These are phyloP conservation scores for Telmatochromis sp. DNA, from an alignment of 2,113 vertebrate genomes.

Conservation along the genomic window DNA sequence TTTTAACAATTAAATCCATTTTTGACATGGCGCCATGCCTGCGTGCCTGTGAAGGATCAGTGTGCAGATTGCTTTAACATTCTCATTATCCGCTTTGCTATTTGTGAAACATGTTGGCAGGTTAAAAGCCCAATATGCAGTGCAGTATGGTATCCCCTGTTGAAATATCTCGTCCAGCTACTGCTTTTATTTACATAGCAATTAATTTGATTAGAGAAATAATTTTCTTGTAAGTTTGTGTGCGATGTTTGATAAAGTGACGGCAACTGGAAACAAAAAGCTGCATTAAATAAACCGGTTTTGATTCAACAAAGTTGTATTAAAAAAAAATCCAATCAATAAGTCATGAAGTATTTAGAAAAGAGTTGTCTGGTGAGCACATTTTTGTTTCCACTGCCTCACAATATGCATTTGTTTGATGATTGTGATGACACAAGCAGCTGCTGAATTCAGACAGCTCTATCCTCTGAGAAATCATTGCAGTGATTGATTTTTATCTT, in stretches of 20 bases:
- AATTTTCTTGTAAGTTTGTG: not conserved
- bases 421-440: slow-evolving; percentile 58
- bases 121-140: slow-evolving; percentile 26
- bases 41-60: slow-evolving; percentile 47
- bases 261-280: not conserved
- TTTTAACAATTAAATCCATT: slow-evolving; percentile 64
- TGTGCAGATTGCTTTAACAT: slow-evolving; percentile 52
- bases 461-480: slow-evolving; percentile 63
- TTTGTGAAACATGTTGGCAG: slow-evolving; percentile 40
- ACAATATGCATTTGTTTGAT: slow-evolving; percentile 43
- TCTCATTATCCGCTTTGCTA: slow-evolving; percentile 41
- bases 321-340: not conserved
- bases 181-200: not conserved
- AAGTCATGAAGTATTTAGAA: not conserved
- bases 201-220: not conserved
- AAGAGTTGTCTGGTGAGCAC: not conserved
- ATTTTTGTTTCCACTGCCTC: slow-evolving; percentile 6
- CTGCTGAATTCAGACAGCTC: slow-evolving; percentile 36
- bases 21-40: slow-evolving; percentile 44
- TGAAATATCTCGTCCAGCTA: not conserved
- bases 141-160: not conserved
- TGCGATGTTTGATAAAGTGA: not conserved
- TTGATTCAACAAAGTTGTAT: not conserved
- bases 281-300: not conserved
- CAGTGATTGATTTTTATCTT: slow-evolving; percentile 61